Base-by-base conservation (phyloP, 1,140 invertebrate species). In the Dreissena polymorpha region DNA sequence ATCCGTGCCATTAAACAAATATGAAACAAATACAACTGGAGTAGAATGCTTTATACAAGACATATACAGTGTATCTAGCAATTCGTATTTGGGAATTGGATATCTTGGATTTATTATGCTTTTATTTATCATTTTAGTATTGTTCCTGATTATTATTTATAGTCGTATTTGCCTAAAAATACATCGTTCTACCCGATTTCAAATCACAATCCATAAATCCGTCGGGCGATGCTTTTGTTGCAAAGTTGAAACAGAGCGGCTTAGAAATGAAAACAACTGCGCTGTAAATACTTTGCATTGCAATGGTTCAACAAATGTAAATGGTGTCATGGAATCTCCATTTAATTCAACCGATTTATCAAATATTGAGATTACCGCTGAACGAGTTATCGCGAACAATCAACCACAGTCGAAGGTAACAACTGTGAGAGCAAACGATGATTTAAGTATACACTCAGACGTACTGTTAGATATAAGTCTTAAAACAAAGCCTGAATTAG, bases 21-120 rank as follows among this genome's bases (percentile, higher is more conserved):
- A 72, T 0, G 6, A 6, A n/a, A n/a, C 16, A 18, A 73, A 75
- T 50, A 13, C 79, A 25, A 71, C 39, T 8, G 70, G 74, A 5
- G 25, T 67, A 8, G 85, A 83, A 49, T 86, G 85, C 63, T 80
- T 73, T 16, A 75, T 86, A 29, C 65, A 50, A 18, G 70, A 86
- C 29, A 23, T 23, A 18, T 60, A 60, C 21, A 18, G 16, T 60
- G 57, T 39, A 39, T 39, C 39, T 39, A 39, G 39, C 39, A 39
- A 60, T 60, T 60, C 57, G 21, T 23, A 18, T 6, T 23, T 60
- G 57, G 57, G 57, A 18, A 60, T 60, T 12, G 57, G 57, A n/a
- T 60, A 60, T 23, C 16, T 60, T 18, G 57, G 57, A n/a, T 60
- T n/a, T 60, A 60, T n/a, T 6, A 60, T 60, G 57, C 57, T 60